Evolutionary conservation across 2,888 invertebrate species (phyloP), one percentile per base, ranked within the genome.

Genomic region (Xylophagus ater): DNA sequence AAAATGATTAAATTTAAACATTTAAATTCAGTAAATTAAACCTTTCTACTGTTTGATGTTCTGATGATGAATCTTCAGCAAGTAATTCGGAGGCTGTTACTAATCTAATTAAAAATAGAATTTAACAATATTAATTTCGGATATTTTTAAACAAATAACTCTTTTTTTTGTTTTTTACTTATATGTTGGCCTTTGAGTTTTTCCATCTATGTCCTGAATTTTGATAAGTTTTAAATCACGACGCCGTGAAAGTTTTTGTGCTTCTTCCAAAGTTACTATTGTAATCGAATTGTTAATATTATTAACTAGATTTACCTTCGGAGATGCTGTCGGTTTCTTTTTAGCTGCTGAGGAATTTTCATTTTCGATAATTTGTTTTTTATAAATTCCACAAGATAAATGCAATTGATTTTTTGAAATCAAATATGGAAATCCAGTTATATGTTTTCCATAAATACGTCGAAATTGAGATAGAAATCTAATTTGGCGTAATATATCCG

Each of bases 221-320:
- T 80, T 79, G 0, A 82, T 68, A 41, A 87, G 64, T 55, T 78
- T 78, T 44, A 85, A 62, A 35, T 80, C 74, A 47, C 81, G 67
- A 26, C 78, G 69, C 41, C 71, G 68, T 1, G 84, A 78, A 42
- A 86, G 52, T 56, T 71, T 81, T 49, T 76, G 69, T 0, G 85
- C 85, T 50, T 78, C 77, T 46, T 76, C 76, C 18, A 84, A 47
- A 18, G 78, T 73, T 2, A 72, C 71, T 3, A 82, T 67, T 44
- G 65, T 69, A 14, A 78, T 59, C 20, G 69, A 61, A 50, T 76
- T 65, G n/a, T n/a, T n/a, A n/a, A n/a, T n/a, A n/a, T n/a, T n/a
- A n/a, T n/a, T n/a, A n/a, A n/a, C n/a, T n/a, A n/a, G n/a, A n/a
- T n/a, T n/a, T n/a, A n/a, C n/a, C n/a, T n/a, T n/a, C n/a, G n/a